These are phyloP conservation scores for Lepidurus arcticus DNA, from an alignment of 1,140 invertebrate genomes.

Conservation along the genomic window DNA sequence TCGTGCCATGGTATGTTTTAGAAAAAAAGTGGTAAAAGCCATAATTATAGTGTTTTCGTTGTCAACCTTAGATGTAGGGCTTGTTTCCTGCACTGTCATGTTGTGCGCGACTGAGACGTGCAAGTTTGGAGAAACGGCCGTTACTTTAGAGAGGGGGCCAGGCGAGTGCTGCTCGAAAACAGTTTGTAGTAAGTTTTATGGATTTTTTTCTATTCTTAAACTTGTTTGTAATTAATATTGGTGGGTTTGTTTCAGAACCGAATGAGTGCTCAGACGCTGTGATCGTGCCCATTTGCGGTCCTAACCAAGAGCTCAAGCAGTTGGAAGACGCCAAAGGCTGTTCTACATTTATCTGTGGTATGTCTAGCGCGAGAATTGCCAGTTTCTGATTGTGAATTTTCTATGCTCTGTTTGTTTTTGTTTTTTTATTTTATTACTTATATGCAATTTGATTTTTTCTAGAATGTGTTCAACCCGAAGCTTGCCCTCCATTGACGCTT, in stretches of 20 bases:
- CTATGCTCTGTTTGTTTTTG: too few species aligned
- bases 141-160: slow-evolving; percentile 50
- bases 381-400: neutral
- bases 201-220: too few species aligned
- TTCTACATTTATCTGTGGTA: slow-evolving; percentile 38
- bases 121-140: slow-evolving; percentile 46
- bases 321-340: slow-evolving; percentile 44
- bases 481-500: slow-evolving; percentile 48
- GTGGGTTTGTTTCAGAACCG: slow-evolving; percentile 46
- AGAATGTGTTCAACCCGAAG: slow-evolving; percentile 63
- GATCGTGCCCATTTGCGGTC: slow-evolving; percentile 58
- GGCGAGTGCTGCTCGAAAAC: slow-evolving; percentile 62
- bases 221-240: neutral
- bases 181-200: slow-evolving; percentile 53
- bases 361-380: neutral
- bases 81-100: neutral
- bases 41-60: neutral
- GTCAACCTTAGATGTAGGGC: neutral
- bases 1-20: slow-evolving; percentile 48
- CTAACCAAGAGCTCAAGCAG: slow-evolving; percentile 60
- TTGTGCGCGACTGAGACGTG: slow-evolving; percentile 49
- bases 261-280: slow-evolving; percentile 55
- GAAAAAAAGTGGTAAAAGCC: slow-evolving; percentile 41
- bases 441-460: slow-evolving; percentile 33
- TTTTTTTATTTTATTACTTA: neutral